Evolutionary conservation across 2,797 vertebrate genomes (phyloP), one percentile per base, ranked within the genome.

Genomic region (Periparus ater): DNA sequence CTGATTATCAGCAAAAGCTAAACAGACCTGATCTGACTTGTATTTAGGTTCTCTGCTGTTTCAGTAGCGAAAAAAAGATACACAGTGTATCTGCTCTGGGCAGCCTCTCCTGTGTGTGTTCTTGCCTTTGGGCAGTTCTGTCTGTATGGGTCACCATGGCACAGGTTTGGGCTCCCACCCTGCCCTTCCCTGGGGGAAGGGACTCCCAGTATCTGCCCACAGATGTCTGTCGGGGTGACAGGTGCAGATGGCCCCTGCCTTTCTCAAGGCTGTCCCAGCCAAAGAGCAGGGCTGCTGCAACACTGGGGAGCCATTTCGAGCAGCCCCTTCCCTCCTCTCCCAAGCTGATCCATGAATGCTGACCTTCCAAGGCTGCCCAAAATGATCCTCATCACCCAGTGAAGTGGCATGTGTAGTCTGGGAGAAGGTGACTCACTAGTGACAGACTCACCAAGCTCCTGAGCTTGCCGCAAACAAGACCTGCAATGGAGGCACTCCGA

Each of bases 1-100:
- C 42, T 78, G 83, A 91, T 79, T 86, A 91, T 44, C 67, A 86
- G 44, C 21, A 78, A 62, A 91, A 96, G 81, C 79, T 44, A 77
- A 90, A 88, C 34, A 77, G 13, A 68, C 12, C 16, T 94, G 66
- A 88, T 47, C 58, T 90, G 92, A 93, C 70, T 81, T 58, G 12
- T 66, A 65, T 86, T 88, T 94, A 88, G 58, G 81, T 68, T 77
- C 42, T 85, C 55, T 29, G 44, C 17, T 42, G 8, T 57, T 93
- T 42, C 3, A 3, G 50, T 57, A 67, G 23, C 74, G 42, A 93
- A 65, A 12, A 63, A 25, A 92, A 68, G 38, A 5, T 18, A 32
- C 7, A 21, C 1, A 63, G 29, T 5, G 16, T 70, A 30, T 40
- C 22, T 83, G 76, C 42, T 71, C 40, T 71, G 54, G 32, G 44